A percentile compares a stretch with the other conserved stretches of the same genome.
Evolutionary conservation across 2,888 invertebrate species (phyloP).

Genomic region (Palloptera scutellata): DNA sequence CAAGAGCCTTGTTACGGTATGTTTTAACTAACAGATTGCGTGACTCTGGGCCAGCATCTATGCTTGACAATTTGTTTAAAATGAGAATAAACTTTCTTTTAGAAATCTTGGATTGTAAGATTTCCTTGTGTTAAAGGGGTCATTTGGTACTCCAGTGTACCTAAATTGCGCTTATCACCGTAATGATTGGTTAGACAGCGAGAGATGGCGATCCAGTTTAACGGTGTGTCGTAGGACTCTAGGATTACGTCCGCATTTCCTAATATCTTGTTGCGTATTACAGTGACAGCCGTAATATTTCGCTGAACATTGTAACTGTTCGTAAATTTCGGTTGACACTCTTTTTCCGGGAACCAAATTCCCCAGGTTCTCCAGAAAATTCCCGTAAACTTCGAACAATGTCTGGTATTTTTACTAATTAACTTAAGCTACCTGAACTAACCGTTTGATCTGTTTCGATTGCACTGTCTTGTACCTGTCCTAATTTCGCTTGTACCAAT

Average conservation of each 20-base stretch:
- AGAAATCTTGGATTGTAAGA: too few relatives aligned
- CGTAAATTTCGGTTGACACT: constrained; percentile 20
- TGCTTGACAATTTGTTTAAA: background rate
- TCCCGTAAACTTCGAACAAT: constrained; percentile 5
- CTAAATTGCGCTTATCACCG: constrained; percentile 31
- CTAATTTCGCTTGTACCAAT: background rate
- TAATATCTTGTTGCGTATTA: background rate
- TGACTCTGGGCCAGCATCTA: background rate
- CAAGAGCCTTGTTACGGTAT: constrained; percentile 18
- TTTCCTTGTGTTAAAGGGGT: constrained; percentile 26
- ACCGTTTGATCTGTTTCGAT: background rate
- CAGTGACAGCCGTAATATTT: constrained; percentile 24
- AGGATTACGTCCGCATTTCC: constrained; percentile 17
- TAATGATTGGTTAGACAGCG: constrained; percentile 30
- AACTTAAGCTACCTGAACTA: background rate
- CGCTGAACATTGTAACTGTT: background rate
- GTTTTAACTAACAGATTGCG: constrained; percentile 7
- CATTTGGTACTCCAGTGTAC: constrained; percentile 25
- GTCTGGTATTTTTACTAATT: constrained; percentile 11
- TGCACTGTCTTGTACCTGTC: background rate
- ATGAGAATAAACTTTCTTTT: constrained; percentile 1
- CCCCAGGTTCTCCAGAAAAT: constrained; percentile 12
- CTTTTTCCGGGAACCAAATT: constrained; percentile 20
- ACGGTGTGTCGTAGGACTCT: constrained; percentile 15
- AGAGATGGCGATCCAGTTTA: constrained; percentile 32